Evolutionary conservation across 1,140 invertebrate genomes (phyloP), one percentile per base, ranked within the genome.

Genomic region (Physella acuta): DNA sequence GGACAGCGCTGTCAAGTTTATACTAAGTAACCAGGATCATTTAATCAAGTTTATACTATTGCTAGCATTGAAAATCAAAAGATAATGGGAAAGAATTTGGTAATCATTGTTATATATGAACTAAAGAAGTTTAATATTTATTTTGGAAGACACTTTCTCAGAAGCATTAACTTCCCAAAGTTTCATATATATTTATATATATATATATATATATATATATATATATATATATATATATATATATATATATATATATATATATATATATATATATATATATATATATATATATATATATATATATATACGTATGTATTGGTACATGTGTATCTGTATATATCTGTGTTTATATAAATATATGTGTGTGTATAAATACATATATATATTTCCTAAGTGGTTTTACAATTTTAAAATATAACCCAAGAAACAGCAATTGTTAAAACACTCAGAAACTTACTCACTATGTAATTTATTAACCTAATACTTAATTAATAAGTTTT

Each of bases 271-370:
- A 49, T 49, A n/a, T 49, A 49, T 49, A n/a, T 49, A 49, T 49
- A n/a, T 49, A 49, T 49, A n/a, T 49, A 49, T 49, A n/a, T 56
- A 56, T 56, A 26, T 56, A 56, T 56, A 26, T 56, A 56, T 56
- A 26, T 56, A 56, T 56, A 26, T 56, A 56, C 26, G 26, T 56
- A 56, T 56, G 26, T 56, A 56, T 56, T 8, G 11, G 26, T 56
- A 26, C 26, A 56, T 56, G 26, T 56, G 26, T 56, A 26, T 56
- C 11, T 56, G 26, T 56, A 56, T 56, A 26, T 56, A 56, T 56
- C 8, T 56, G 26, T 56, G 26, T 56, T 16, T 56, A 26, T 56
- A 56, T 56, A 26, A 16, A 56, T 56, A 26, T 56, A 56, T 60
- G 33, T 33, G 24, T 60, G 8, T 60, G 8, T 60, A 34, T 30